Evolutionary conservation across 2,797 vertebrate genomes (phyloP), one percentile per base, ranked within the genome.

Genomic region (Spinus pinus): DNA sequence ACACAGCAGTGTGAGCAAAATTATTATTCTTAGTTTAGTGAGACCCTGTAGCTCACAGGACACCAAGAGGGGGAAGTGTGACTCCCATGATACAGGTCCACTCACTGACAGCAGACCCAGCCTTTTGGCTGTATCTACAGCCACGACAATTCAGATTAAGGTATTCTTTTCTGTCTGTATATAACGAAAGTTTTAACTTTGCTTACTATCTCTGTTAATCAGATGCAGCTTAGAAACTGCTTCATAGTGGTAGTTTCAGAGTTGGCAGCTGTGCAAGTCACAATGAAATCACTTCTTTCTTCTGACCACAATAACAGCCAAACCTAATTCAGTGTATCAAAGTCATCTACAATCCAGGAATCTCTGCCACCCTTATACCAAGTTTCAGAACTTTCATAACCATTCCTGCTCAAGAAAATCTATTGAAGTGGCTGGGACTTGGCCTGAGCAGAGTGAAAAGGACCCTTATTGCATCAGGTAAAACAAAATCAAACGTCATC

Each of bases 401-500:
- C 42, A 41, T 31, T 82, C 62, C 53, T 83, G 74, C 54, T 54
- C 47, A 67, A 71, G 61, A 57, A 88, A 81, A 89, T 11, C 44
- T 64, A 73, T 58, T 86, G 42, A 90, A 93, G 47, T 30, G 39
- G n/a, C 58, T 85, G 33, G 33, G 92, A 92, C 23, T 72, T 35
- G 33, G 64, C 46, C 54, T 70, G 74, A 79, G 77, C 70, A 60
- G 53, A 71, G 49, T 15, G 28, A 93, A 65, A 6, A 77, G 18
- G 27, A 24, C 30, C 33, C 49, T 82, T 72, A 92, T 11, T 94
- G 66, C 54, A 1, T 65, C 58, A 94, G 90, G 90, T 79, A 49
- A 77, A 91, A 82, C 90, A 56, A 92, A 95, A 94, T 75, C 80
- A 90, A 94, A 96, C 94, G 92, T 92, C 78, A 94, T 25, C 56